phyloP scores from a whole-genome alignment of 2,888 invertebrate genomes.

The Ormyrus nitidulus region DNA sequence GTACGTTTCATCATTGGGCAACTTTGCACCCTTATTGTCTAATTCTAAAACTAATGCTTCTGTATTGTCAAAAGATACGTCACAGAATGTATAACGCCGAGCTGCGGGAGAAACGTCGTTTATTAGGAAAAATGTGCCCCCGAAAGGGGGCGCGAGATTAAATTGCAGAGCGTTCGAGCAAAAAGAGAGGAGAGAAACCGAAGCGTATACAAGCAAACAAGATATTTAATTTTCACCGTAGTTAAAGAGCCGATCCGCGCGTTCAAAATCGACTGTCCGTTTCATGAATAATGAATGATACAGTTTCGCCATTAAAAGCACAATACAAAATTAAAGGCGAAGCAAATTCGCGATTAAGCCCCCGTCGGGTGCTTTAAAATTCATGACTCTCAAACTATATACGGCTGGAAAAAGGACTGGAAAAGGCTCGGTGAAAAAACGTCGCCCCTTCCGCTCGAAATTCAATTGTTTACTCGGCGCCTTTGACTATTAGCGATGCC shows the following conservation, averaged over 20 bases:
- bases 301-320: not conserved
- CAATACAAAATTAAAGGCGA: conserved; percentile 25
- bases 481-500: conserved; percentile 21
- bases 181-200: not conserved
- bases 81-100: too few species aligned
- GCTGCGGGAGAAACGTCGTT: too few species aligned
- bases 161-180: not conserved
- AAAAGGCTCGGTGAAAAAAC: conserved; percentile 2
- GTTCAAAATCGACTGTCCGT: not conserved
- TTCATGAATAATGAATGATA: conserved; percentile 40
- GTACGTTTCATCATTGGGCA: too few species aligned
- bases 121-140: too few species aligned
- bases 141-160: too few species aligned
- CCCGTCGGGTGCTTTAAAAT: not conserved
- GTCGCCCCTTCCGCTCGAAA: conserved; percentile 7
- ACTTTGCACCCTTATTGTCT: too few species aligned
- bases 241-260: not conserved
- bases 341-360: conserved; percentile 25
- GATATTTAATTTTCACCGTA: not conserved
- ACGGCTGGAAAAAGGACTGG: not conserved
- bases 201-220: not conserved
- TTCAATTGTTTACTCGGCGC: conserved; percentile 30
- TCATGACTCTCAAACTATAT: conserved; percentile 21
- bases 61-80: too few species aligned
- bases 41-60: too few species aligned